Evolutionary conservation across 1,140 invertebrate species (phyloP).

Genomic region (Drosophila pectinifera): DNA sequence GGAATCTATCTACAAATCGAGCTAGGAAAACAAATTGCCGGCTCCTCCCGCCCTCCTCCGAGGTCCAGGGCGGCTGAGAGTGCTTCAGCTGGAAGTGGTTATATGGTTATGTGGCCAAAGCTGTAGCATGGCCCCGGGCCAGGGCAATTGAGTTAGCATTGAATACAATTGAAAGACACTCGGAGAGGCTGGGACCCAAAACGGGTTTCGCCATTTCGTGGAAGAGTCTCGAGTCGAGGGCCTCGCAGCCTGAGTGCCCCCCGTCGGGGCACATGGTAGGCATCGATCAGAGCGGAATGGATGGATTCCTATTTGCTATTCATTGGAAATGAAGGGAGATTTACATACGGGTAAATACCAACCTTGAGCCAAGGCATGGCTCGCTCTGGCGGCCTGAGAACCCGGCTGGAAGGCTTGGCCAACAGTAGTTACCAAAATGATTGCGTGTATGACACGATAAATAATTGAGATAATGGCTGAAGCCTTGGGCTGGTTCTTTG

Average conservation of each 20-base stretch:
- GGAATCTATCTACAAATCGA: slow-evolving; percentile 33
- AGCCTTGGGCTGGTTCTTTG: not conserved
- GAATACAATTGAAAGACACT: slow-evolving; percentile 78
- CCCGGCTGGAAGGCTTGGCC: slow-evolving; percentile 1
- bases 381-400: slow-evolving; percentile 16
- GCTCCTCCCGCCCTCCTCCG: slow-evolving; percentile 5
- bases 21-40: slow-evolving; percentile 51
- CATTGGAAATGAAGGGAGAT: slow-evolving; percentile 38
- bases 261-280: slow-evolving; percentile 45
- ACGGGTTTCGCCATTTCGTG: slow-evolving; percentile 74
- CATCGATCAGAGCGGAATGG: slow-evolving; percentile 40
- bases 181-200: slow-evolving; percentile 71
- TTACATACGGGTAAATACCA: slow-evolving; percentile 27
- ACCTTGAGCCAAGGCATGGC: slow-evolving; percentile 26
- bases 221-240: slow-evolving; percentile 59
- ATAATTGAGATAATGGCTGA: not conserved
- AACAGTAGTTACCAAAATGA: slow-evolving; percentile 27
- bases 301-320: slow-evolving; percentile 47
- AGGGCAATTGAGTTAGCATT: slow-evolving; percentile 79
- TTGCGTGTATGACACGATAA: slow-evolving; percentile 14
- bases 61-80: slow-evolving; percentile 7
- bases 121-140: slow-evolving; percentile 65
- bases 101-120: slow-evolving; percentile 38
- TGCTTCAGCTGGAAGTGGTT: slow-evolving; percentile 58
- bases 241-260: slow-evolving; percentile 47